A percentile compares a stretch with the other conserved stretches of the same genome.
Conservation (phyloP, 2,113 vertebrate genomes). For the Hylia prasina region DNA sequence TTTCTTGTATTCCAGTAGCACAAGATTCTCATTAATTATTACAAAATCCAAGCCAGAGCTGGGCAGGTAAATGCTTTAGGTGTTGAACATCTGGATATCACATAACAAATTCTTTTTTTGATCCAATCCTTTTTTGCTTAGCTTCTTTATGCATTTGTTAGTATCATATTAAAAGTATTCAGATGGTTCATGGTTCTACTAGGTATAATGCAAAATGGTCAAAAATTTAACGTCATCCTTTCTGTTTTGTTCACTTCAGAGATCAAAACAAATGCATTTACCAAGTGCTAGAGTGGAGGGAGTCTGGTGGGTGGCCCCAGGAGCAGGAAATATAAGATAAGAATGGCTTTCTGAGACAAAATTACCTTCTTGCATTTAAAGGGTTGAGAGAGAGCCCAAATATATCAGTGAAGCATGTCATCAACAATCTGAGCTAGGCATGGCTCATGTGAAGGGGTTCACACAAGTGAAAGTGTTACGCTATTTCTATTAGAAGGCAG, state of each 20-base stretch:
- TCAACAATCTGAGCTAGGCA: not conserved
- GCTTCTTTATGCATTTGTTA: not conserved
- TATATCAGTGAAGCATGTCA: not conserved
- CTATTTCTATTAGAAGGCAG: not conserved
- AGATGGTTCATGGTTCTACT: not conserved
- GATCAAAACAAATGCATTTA: not conserved
- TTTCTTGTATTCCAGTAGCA: not conserved
- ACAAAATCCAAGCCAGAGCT: not conserved
- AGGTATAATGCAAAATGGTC: not conserved
- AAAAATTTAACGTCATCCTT: not conserved
- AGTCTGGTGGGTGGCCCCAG: not conserved
- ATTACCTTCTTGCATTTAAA: not conserved
- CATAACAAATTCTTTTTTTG: not conserved
- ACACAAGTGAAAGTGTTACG: not conserved
- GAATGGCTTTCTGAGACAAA: not conserved
- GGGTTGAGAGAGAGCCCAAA: not conserved
- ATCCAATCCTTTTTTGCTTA: not conserved
- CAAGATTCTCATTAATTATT: not conserved
- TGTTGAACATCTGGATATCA: not conserved
- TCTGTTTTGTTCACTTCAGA: not conserved
- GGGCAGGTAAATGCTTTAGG: not conserved
- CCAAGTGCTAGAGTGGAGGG: not conserved
- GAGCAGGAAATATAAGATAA: not conserved
- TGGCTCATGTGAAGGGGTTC: not conserved
- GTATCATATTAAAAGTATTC: not conserved